phyloP scores from a whole-genome alignment of 1,140 invertebrate genomes.

The Steinernema khuongi region DNA sequence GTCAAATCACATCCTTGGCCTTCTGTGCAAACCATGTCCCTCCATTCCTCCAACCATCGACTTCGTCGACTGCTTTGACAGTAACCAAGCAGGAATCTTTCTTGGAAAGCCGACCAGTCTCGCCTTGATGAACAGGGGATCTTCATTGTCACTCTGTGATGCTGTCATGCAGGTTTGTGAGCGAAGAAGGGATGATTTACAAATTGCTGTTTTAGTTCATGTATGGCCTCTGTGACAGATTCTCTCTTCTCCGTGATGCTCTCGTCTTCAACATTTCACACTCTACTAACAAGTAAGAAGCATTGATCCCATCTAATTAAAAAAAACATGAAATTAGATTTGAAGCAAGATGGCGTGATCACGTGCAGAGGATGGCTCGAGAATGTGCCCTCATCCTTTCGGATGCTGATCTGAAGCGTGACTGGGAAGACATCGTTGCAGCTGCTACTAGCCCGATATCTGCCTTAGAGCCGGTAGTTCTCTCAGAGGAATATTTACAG shows the following conservation, averaged over 20 bases:
- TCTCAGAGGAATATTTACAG: background rate
- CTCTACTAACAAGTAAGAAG: background rate
- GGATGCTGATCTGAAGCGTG: background rate
- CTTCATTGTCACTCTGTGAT: background rate
- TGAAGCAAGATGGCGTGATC: background rate
- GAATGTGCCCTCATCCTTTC: background rate
- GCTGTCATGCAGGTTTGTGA: slow-evolving; percentile 1
- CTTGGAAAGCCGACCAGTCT: background rate
- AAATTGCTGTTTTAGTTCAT: background rate
- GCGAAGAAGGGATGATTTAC: background rate
- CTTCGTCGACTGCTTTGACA: slow-evolving; percentile 4
- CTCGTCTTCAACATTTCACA: background rate
- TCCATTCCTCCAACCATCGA: background rate
- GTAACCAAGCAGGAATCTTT: background rate
- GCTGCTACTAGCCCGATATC: background rate
- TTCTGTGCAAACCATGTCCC: background rate
- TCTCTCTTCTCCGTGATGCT: background rate
- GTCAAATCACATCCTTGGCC: background rate
- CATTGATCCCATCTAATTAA: background rate
- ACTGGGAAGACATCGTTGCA: background rate
- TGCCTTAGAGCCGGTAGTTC: slow-evolving; percentile 7
- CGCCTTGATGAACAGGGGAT: background rate
- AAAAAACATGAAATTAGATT: background rate
- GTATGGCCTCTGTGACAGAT: background rate
- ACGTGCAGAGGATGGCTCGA: background rate